Percentiles rank a stretch among this genome's conserved stretches.
phyloP scores from a whole-genome alignment of 2,113 vertebrate genomes.

The Telmatochromis sp. region DNA sequence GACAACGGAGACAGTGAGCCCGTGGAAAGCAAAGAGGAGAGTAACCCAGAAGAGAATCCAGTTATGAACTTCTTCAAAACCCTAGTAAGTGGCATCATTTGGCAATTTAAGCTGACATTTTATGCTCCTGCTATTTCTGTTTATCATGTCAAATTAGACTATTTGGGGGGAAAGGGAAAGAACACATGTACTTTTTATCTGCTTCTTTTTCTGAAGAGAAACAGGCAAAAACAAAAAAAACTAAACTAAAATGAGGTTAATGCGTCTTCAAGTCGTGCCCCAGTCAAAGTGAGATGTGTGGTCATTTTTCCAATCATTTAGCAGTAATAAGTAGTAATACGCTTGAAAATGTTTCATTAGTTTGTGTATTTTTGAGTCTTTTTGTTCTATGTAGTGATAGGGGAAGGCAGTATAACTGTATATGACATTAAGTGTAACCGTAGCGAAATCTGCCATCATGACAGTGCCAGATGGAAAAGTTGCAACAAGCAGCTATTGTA shows the following conservation, averaged over 20 bases:
- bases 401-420: rapidly evolving
- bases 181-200: background rate
- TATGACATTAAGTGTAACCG: background rate
- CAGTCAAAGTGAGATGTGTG: background rate
- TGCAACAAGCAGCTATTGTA: slow-evolving; percentile 53
- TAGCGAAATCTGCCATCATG: slow-evolving; percentile 1
- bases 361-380: rapidly evolving
- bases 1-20: slow-evolving; percentile 8
- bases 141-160: background rate
- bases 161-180: background rate
- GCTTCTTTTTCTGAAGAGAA: background rate
- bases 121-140: background rate
- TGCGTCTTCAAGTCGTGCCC: rapidly evolving
- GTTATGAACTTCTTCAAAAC: slow-evolving; percentile 99
- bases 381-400: background rate
- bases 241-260: rapidly evolving
- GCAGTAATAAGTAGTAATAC: background rate
- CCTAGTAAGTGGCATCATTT: slow-evolving; percentile 75
- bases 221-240: background rate
- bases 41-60: slow-evolving; percentile 66
- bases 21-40: slow-evolving; percentile 42
- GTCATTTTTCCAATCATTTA: background rate
- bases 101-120: background rate
- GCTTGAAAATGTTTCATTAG: rapidly evolving
- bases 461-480: slow-evolving; percentile 27